phyloP scores from a whole-genome alignment of 1,140 invertebrate species.

The Drosophila sturtevanti region DNA sequence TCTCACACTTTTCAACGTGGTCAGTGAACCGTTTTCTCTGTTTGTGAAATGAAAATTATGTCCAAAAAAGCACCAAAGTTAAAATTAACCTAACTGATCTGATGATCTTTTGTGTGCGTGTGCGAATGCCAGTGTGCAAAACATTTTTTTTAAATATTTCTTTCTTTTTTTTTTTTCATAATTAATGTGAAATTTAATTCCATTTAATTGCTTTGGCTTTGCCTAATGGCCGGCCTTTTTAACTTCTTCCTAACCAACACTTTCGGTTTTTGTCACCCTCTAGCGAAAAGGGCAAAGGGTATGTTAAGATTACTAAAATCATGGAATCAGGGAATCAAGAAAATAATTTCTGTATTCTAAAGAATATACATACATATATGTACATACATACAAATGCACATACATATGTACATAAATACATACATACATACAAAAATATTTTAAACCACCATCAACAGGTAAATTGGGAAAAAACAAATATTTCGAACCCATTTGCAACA shows the following conservation, averaged over 20 bases:
- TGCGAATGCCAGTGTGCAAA: background rate
- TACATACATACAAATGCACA: too few relatives aligned
- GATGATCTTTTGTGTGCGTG: slow-evolving; percentile 23
- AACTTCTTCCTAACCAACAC: slow-evolving; percentile 32
- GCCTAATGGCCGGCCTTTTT: slow-evolving; percentile 26
- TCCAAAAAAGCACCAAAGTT: slow-evolving; percentile 40
- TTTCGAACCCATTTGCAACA: too few relatives aligned
- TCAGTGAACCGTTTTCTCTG: slow-evolving; percentile 59
- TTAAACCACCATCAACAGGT: background rate
- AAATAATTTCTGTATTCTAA: too few relatives aligned
- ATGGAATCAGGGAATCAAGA: too few relatives aligned
- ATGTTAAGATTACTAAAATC: background rate
- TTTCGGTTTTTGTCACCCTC: slow-evolving; percentile 49
- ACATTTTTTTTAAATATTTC: background rate
- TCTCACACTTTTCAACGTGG: slow-evolving; percentile 34
- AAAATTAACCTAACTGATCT: slow-evolving; percentile 32
- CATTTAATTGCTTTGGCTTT: slow-evolving; percentile 61
- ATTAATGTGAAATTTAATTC: slow-evolving; percentile 76
- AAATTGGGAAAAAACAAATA: background rate
- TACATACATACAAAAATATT: too few relatives aligned
- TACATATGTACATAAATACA: too few relatives aligned
- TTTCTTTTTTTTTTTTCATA: slow-evolving; percentile 38
- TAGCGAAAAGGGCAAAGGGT: background rate
- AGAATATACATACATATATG: too few relatives aligned
- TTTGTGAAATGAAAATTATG: slow-evolving; percentile 54